Evolutionary conservation across 2,888 invertebrate species (phyloP).

Genomic region (Agonopterix heracliana): DNA sequence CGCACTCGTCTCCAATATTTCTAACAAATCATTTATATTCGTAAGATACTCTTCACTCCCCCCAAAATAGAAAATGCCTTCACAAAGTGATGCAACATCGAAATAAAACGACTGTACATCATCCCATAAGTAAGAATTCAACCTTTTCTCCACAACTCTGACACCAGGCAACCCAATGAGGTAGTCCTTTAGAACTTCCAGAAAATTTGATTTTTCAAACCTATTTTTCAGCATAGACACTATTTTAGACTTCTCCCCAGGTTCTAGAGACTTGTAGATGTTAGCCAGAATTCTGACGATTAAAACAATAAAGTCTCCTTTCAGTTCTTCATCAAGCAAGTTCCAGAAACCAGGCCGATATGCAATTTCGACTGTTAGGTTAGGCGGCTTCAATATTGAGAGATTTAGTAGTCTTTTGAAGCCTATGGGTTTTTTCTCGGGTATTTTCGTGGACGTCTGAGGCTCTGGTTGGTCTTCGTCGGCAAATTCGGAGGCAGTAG

Average conservation of each 20-base stretch:
- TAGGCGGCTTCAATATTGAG: constrained; percentile 49
- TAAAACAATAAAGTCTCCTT: constrained; percentile 65
- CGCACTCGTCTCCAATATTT: constrained; percentile 45
- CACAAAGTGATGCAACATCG: constrained; percentile 41
- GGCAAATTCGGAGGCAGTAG: constrained; percentile 31
- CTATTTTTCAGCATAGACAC: constrained; percentile 38
- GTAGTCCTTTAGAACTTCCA: constrained; percentile 45
- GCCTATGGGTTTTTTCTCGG: constrained; percentile 61
- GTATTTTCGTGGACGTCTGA: constrained; percentile 25
- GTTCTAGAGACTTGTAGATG: constrained; percentile 46
- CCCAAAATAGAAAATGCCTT: constrained; percentile 46
- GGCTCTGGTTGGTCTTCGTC: constrained; percentile 42
- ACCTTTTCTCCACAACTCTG: constrained; percentile 51
- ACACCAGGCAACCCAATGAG: constrained; percentile 44
- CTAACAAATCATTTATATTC: constrained; percentile 39
- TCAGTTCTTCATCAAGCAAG: constrained; percentile 52
- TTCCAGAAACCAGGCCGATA: constrained; percentile 64
- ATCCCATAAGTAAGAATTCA: constrained; percentile 61
- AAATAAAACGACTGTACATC: constrained; percentile 53
- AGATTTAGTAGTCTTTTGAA: constrained; percentile 61
- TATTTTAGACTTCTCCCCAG: constrained; percentile 48
- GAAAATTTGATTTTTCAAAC: constrained; percentile 48
- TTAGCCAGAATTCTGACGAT: constrained; percentile 59
- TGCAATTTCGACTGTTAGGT: constrained; percentile 55
- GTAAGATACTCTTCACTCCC: constrained; percentile 33